Evolutionary conservation across 2,888 invertebrate species (phyloP), one percentile per base, ranked within the genome.

Genomic region (Volucella zonaria): DNA sequence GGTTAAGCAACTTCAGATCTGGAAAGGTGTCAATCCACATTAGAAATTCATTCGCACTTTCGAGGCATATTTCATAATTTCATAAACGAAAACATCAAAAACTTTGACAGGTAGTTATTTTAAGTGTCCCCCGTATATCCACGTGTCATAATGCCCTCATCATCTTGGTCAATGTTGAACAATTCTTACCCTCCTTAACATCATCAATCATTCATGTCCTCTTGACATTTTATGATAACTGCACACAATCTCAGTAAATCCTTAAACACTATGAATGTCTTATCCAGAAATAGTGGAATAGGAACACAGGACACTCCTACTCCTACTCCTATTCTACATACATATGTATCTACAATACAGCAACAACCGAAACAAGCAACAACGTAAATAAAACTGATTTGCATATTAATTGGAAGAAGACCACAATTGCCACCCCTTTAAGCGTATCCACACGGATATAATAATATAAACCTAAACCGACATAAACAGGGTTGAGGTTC

Each of bases 391-490:
- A 81, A 81, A 81, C 81, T 85, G 71, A 85, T 85, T 85, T 85
- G 66, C 85, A 85, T 85, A 85, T 85, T 85, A 85, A 85, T 85
- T 85, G 85, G 81, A 85, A 68, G 81, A 76, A 68, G 70, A 77
- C 81, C 76, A 67, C 82, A 61, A 66, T 45, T 42, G 73, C 61
- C 82, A 73, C 49, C 56, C 62, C 49, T 18, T 45, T 11, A 31
- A 31, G 31, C 31, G 31, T 31, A 14, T n/a, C 31, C 31, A 31
- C 31, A 31, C 6, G 6, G 31, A 40, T 40, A 49, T 23, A 9
- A 49, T 23, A 9, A 11, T 40, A n/a, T 15, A 43, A 67, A 54
- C 42, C 31, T 31, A 31, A 31, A 31, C 31, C 31, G 31, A 31
- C 31, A 31, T 31, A 31, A 31, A 31, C 31, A 31, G 31, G 6